Evolutionary conservation across 2,113 vertebrate genomes (phyloP).

Genomic region (Noturus placidus): DNA sequence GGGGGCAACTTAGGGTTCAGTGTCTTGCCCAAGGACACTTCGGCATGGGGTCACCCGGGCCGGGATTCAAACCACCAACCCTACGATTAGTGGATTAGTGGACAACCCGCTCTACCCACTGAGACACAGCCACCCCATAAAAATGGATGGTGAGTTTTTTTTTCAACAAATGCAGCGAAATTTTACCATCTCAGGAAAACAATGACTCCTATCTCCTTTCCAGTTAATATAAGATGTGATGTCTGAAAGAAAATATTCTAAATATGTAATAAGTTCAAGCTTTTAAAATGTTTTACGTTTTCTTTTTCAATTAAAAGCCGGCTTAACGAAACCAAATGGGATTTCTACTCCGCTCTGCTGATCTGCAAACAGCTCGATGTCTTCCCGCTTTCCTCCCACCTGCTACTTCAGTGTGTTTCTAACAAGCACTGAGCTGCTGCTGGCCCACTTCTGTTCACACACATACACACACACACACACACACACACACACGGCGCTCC

Average conservation of each 20-base stretch:
- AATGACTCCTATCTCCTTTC: neutral
- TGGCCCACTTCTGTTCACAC: slow-evolving; percentile 32
- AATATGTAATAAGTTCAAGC: neutral
- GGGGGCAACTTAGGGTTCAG: too few relatives aligned
- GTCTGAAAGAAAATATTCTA: neutral
- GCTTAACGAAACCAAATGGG: neutral
- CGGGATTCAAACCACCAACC: too few relatives aligned
- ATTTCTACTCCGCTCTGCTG: neutral
- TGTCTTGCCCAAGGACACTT: too few relatives aligned
- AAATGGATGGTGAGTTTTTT: too few relatives aligned
- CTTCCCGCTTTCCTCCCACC: slow-evolving; percentile 37
- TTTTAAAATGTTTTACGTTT: neutral
- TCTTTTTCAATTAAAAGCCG: neutral
- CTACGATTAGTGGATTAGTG: too few relatives aligned
- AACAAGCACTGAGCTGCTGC: slow-evolving; percentile 14
- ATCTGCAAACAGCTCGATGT: slow-evolving; percentile 8
- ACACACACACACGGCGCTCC: neutral
- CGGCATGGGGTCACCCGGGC: too few relatives aligned
- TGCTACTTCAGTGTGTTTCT: slow-evolving; percentile 35
- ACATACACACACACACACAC: neutral
- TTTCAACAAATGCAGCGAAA: neutral
- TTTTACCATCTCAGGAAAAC: neutral
- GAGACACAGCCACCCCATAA: too few relatives aligned
- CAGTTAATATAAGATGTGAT: neutral
- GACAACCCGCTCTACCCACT: too few relatives aligned